These are phyloP conservation scores for Indicator maculatus DNA, from an alignment of 2,113 vertebrate species.

Conservation along the genomic window DNA sequence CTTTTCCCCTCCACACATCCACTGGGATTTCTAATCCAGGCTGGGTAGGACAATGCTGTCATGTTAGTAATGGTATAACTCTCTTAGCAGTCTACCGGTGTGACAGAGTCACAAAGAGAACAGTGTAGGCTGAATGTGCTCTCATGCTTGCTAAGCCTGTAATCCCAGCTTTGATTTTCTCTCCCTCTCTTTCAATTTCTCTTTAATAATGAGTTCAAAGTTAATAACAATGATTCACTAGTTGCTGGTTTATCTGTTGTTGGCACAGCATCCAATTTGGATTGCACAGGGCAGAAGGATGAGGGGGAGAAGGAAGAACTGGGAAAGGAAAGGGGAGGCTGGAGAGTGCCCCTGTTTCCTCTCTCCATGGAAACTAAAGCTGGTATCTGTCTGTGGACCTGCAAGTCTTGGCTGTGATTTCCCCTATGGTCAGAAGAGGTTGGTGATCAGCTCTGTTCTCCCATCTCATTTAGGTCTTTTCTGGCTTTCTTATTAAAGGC, in stretches of 20 bases:
- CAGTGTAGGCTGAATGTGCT: slow-evolving; percentile 65
- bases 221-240: slow-evolving; percentile 44
- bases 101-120: slow-evolving; percentile 66
- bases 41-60: slow-evolving; percentile 64
- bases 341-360: background rate
- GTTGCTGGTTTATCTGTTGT: slow-evolving; percentile 27
- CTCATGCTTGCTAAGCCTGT: slow-evolving; percentile 63
- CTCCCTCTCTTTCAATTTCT: background rate
- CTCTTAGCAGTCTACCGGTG: slow-evolving; percentile 56
- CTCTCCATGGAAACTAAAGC: background rate
- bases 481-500: background rate
- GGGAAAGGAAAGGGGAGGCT: background rate
- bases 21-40: slow-evolving; percentile 61
- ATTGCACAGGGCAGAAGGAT: background rate
- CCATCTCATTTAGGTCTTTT: accelerated
- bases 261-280: background rate
- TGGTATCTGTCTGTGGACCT: background rate
- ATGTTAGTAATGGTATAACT: slow-evolving; percentile 66
- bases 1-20: slow-evolving; percentile 3
- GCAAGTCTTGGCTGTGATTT: background rate
- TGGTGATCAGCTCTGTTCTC: background rate
- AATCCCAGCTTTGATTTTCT: slow-evolving; percentile 66
- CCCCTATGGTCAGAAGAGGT: background rate
- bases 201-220: slow-evolving; percentile 29
- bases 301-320: background rate